Evolutionary conservation across 2,888 invertebrate genomes (phyloP), one percentile per base, ranked within the genome.

Genomic region (Cerceris rybyensis): DNA sequence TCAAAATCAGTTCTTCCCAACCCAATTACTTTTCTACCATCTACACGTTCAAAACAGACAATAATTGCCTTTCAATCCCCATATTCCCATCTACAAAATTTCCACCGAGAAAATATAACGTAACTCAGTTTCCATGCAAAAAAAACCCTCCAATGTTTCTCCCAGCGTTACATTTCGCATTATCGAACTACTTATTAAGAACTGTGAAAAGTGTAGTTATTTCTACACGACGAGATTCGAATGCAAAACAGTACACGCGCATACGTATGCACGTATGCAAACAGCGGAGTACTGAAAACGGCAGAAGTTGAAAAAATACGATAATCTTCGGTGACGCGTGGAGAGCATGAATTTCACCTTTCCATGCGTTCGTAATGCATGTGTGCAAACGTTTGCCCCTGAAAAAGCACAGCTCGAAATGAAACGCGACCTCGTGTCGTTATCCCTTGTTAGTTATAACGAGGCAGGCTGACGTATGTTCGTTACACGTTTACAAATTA

Each of bases 391-490:
- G 70, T 80, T 78, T 80, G 66, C 64, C 70, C 66, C 57, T 68
- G 63, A 68, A 71, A 78, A 78, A 84, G 65, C 55, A 42, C 66
- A 49, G 73, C 64, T 59, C 60, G 78, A 60, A 80, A 67, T 64
- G 74, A 72, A 72, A 78, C 67, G 73, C 68, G 79, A 76, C 65
- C 86, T 81, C 84, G 87, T 86, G 89, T 89, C 88, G 89, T 89
- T 91, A 88, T 90, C 89, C 89, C 90, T 90, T 90, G 90, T 91
- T 90, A 90, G 88, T 84, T 88, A 88, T 91, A 91, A 91, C 90
- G 89, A 91, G 89, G 76, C 84, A 63, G 79, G 76, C 67, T 75
- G 75, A 83, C 75, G 74, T 70, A 68, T 75, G 85, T 87, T 88
- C 81, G 83, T 88, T 88, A 87, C 81, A 80, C 79, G 83, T 81